Evolutionary conservation across 2,113 vertebrate genomes (phyloP).

Genomic region (Podilymbus podiceps): DNA sequence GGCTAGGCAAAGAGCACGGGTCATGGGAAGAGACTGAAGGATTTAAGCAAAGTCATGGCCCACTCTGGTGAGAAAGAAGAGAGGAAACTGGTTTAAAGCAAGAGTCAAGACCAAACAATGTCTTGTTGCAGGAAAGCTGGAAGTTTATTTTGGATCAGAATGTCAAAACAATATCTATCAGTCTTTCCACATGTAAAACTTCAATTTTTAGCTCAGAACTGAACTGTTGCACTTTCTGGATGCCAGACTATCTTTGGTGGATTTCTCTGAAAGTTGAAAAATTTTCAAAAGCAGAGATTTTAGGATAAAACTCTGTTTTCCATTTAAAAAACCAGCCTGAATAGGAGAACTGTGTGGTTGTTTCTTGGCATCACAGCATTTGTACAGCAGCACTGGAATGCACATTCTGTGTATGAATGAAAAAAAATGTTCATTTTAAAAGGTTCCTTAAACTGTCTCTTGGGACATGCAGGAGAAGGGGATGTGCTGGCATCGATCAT

Average conservation of each 20-base stretch:
- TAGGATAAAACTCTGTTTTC: not conserved
- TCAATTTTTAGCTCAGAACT: not conserved
- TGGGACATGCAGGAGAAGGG: constrained; percentile 20
- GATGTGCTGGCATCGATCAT: constrained; percentile 9
- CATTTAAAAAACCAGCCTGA: not conserved
- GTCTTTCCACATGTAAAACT: not conserved
- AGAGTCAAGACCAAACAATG: not conserved
- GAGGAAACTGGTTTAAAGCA: not conserved
- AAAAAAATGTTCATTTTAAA: constrained; percentile 55
- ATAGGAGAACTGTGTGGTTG: not conserved
- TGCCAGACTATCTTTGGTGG: not conserved
- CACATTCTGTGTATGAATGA: constrained; percentile 45
- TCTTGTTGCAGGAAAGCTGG: not conserved
- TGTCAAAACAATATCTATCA: not conserved
- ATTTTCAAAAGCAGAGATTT: not conserved
- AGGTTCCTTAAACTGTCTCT: constrained; percentile 34
- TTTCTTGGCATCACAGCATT: constrained; percentile 22
- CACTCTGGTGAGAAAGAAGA: not conserved
- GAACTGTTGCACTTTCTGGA: not conserved
- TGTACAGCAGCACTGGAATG: not conserved
- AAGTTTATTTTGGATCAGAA: constrained; percentile 13
- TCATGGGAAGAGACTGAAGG: not conserved
- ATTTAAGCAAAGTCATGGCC: not conserved
- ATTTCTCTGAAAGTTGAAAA: not conserved
- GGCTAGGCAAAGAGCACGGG: not conserved